Base-by-base conservation (phyloP, 2,888 invertebrate genomes). In the Morinoia aosen region DNA sequence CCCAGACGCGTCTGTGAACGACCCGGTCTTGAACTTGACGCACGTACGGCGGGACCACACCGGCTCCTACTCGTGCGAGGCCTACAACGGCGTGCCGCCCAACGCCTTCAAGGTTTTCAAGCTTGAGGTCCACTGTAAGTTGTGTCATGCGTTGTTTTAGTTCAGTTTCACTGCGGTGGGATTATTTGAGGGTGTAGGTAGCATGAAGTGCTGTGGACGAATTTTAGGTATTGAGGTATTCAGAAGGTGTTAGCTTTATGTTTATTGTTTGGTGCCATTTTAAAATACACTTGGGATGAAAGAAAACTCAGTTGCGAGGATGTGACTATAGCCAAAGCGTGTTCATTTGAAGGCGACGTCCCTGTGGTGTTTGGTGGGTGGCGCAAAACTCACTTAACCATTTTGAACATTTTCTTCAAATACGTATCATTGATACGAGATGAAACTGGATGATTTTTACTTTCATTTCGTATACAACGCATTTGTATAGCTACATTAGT, bases 101-200 rank as follows among this genome's bases (percentile, higher is more conserved):
- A 95, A 96, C 88, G 96, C 95, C 93, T 94, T 95, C 96, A 96
- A 96, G 93, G 95, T 95, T 64, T 96, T 96, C 96, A 64, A 76
- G 11, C 96, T 96, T 1, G 96, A 96, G 91, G 96, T 96, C 14
- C 96, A 96, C 88, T 96, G 96, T 96, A 57, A 96, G 96, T 96
- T 64, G 39, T 48, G 58, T 3, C 56, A 88, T 10, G 48, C 5
- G 48, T 48, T 76, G 19, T 39, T 19, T 88, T 3, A 91, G 40
- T 91, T 25, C 19, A 5, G 56, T 91, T 25, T 3, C 19, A 25
- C 3, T 16, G 64, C 33, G 19, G 1, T 7, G 64, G 16, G 64
- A 64, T 16, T 64, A 64, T 64, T 64, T 64, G 48, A 48, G 3
- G 48, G 48, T 48, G 48, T 48, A 48, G 48, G 48, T 48, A 4